Base-by-base conservation (phyloP, 2,113 vertebrate species). In the Agapornis roseicollis region DNA sequence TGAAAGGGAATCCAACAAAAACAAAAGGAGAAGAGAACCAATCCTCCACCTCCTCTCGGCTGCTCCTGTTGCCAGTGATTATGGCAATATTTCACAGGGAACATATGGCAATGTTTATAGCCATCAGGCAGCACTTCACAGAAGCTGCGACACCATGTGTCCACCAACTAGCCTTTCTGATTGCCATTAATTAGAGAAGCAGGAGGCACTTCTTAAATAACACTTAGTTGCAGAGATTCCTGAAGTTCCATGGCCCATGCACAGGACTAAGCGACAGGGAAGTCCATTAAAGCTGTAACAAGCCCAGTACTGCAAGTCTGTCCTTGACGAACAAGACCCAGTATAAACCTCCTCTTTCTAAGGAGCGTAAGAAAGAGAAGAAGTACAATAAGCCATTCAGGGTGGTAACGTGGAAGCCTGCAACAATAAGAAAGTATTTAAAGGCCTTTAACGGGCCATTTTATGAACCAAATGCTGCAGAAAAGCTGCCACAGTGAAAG, bases 101-200 rank as follows among this genome's bases (percentile, higher is more conserved):
- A 97, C 98, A 98, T 98, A 98, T 98, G 98, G 98, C 98, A 71
- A 23, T 94, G 96, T 97, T 98, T 97, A 97, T 85, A 97, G 96
- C 97, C 97, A 98, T 98, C 98, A 97, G 98, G 96, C 97, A 97
- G 97, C 91, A 95, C 97, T 97, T 97, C 97, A 97, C 94, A 97
- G 97, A 96, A 94, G 96, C 96, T 91, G 94, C 3, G 33, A 97
- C 97, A 98, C 97, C 97, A 97, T 97, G 98, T 98, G 97, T 97
- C 98, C 97, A 96, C 95, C 95, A 97, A 97, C 97, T 97, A 98
- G 97, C 98, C 97, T 97, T 97, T 97, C 95, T 97, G 97, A 97
- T 97, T 97, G 92, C 95, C 97, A 97, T 96, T 98, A 98, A 98
- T 98, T 98, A 98, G 96, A 89, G 94, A 98, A 97, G 93, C 94